phyloP scores from a whole-genome alignment of 2,113 vertebrate species.

The Peromyscus leucopus region DNA sequence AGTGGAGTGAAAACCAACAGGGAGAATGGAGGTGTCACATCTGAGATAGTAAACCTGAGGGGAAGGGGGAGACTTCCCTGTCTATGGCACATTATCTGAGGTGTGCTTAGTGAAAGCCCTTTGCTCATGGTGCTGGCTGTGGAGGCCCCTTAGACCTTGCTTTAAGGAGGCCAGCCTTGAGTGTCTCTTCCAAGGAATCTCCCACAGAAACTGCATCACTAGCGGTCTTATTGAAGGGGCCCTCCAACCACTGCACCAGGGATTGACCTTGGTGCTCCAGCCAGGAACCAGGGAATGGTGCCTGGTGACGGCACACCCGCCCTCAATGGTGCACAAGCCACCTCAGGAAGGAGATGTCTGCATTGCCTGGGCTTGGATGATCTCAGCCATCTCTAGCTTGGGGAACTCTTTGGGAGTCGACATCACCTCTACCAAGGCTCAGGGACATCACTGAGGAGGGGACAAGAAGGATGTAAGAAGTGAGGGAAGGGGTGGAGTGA shows the following conservation, averaged over 20 bases:
- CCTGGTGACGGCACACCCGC: not conserved
- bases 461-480: not conserved
- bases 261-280: not conserved
- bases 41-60: not conserved
- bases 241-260: not conserved
- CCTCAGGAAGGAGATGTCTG: not conserved
- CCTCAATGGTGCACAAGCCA: not conserved
- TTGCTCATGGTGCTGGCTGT: not conserved
- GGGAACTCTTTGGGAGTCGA: not conserved
- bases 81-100: not conserved
- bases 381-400: not conserved
- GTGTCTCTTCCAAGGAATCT: not conserved
- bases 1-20: not conserved
- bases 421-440: not conserved
- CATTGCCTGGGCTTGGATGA: not conserved
- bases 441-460: not conserved
- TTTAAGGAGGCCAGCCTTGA: not conserved
- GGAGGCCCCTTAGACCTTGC: not conserved
- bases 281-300: not conserved
- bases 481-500: not conserved
- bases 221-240: not conserved
- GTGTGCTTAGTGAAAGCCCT: not conserved
- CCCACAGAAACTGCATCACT: not conserved
- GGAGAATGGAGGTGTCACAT: not conserved
- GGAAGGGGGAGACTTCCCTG: not conserved